Percentiles rank a stretch among this genome's conserved stretches.
These are phyloP conservation scores for Macquaria ambigua DNA, from an alignment of 2,113 vertebrate species.

Conservation along the genomic window DNA sequence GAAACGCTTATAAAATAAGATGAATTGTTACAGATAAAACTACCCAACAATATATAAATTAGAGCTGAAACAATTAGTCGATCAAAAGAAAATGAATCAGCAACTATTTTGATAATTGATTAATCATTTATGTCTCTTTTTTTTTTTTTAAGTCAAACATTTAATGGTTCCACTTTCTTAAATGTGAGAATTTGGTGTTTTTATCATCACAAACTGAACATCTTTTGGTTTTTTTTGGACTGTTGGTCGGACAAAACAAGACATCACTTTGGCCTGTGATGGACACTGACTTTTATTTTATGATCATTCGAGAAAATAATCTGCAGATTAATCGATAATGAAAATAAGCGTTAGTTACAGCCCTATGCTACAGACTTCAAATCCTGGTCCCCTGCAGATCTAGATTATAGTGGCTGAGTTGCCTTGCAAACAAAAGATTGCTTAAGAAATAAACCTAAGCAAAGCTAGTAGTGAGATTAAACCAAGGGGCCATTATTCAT, in stretches of 20 bases:
- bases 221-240: too few species aligned
- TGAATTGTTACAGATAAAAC: too few species aligned
- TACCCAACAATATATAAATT: too few species aligned
- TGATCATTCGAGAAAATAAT: not conserved
- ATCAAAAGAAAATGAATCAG: too few species aligned
- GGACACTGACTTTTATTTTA: not conserved
- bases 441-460: slow-evolving; percentile 42
- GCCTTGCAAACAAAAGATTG: not conserved
- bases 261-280: not conserved
- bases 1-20: too few species aligned
- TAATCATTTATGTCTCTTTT: too few species aligned
- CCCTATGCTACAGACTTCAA: not conserved
- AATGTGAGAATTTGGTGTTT: not conserved
- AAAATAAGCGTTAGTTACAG: slow-evolving; percentile 2
- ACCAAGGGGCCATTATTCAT: slow-evolving; percentile 30
- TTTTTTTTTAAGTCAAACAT: too few species aligned
- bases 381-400: not conserved
- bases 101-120: too few species aligned
- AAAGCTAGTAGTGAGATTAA: slow-evolving; percentile 31
- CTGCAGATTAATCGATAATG: not conserved
- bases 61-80: too few species aligned
- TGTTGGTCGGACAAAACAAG: not conserved
- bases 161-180: too few species aligned
- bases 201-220: not conserved
- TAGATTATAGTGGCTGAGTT: slow-evolving; percentile 13